Base-by-base conservation (phyloP, 30 jellyfish, hydroid and myxozoan genomes). In the Rhopilema esculentum region DNA sequence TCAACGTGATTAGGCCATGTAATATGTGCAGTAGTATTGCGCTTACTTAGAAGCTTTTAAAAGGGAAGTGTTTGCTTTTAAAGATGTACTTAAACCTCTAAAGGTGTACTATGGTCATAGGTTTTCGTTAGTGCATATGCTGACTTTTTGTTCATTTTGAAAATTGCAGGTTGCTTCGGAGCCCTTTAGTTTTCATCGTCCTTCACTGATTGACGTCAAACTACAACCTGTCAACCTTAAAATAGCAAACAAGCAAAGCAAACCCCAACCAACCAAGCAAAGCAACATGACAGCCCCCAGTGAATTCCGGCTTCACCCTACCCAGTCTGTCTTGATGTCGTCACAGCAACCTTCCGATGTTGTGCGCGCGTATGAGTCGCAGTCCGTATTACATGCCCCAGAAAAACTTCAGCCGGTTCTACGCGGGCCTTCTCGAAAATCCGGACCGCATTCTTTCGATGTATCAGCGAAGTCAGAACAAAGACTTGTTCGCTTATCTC, bases 321-420 rank as follows among this genome's bases (percentile, higher is more conserved):
- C 53, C 51, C 82, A 74, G 64, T 72, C 93, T 16, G 82, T 72
- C 50, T 23, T 80, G 23, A 48, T 75, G 94, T 40, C 50, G 70
- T 15, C 83, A 20, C 40, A 23, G 32, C 88, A 69, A 32, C 83
- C 75, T 9, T 21, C 27, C 27, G 79, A 74, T 15, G 72, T 22
- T 57, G 66, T 32, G 23, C 80, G 51, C 50, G 76, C 69, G 48
- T 64, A 79, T 27, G 94, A 85, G 27, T 63, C 94, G 0, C 16
- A 49, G 22, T 16, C 79, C 0, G 31, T 81, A 15, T 82, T 85
- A 27, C 84, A 74, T 64, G 94, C 94, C 18, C 94, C 94, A 29
- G 94, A 75, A 1, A 85, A 49, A 66, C 94, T 85, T 33, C 94
- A 85, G 72, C 94, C 94, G 40, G 94, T 85, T 57, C 66, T 62